Conservation (phyloP, 2,113 vertebrate species). For the Pica pica region DNA sequence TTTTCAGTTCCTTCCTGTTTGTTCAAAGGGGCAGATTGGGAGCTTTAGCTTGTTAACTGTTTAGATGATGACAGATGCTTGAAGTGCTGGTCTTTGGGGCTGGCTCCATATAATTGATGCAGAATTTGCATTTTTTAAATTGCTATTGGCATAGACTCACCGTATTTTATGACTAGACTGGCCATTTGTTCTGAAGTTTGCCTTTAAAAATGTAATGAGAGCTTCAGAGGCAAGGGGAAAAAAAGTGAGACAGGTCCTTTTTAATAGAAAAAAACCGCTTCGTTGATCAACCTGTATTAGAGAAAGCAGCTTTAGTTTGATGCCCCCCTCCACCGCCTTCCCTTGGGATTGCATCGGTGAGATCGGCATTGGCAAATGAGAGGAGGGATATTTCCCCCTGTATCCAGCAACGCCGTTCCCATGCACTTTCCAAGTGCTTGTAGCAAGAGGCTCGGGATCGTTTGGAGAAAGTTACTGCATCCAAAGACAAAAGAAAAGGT, state of each 20-base stretch:
- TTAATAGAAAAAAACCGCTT: fast-evolving
- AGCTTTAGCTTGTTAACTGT: background rate
- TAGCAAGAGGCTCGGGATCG: background rate
- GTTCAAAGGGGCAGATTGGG: background rate
- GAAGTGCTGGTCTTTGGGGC: background rate
- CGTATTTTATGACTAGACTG: background rate
- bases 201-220: background rate
- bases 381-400: background rate
- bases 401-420: background rate
- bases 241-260: background rate
- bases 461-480: background rate
- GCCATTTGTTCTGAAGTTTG: background rate
- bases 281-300: background rate
- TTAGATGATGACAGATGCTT: background rate
- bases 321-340: background rate
- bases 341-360: background rate
- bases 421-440: background rate
- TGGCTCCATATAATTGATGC: background rate
- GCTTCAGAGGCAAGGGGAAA: background rate
- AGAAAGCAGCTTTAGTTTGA: background rate
- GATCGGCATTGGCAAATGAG: background rate
- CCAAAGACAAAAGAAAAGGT: background rate
- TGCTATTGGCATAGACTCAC: background rate
- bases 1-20: conserved; percentile 26
- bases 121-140: background rate